Evolutionary conservation across 2,113 vertebrate species (phyloP), one percentile per base, ranked within the genome.

Genomic region (Malaclemys terrapin): DNA sequence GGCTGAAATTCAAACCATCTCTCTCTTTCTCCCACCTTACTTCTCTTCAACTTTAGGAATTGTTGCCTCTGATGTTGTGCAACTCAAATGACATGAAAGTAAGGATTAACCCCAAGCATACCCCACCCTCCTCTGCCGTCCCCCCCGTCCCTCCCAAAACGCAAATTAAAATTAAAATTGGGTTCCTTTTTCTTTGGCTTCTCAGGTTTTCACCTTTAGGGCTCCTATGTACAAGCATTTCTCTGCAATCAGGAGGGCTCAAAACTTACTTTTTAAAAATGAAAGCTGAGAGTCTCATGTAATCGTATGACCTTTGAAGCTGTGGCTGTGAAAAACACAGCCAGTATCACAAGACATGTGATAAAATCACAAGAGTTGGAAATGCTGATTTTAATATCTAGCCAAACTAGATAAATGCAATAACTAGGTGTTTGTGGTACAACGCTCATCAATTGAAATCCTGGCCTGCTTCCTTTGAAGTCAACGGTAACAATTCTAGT

Each of bases 201-300:
- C 42, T 38, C 17, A 42, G n/a, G 69, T 24, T 75, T 10, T 3
- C 9, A 38, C n/a, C 65, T 72, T 38, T 72, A 38, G 2, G 5
- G 19, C 22, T 42, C 38, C 10, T 42, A 42, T 65, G 31, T 35
- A 31, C 59, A 65, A 75, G 20, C 38, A 8, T 75, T 42, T 42
- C 10, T 24, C 20, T 38, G n/a, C 38, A 42, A 25, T 5, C 9
- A 25, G 19, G 72, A 75, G 72, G 13, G 22, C 38, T 42, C 22
- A 19, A 76, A 47, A 76, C 11, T 11, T 27, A 6, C 62, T 85
- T 54, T 82, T 82, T 29, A n/a, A 4, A 16, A 75, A 12, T 19
- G 47, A 56, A 94, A 57, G 59, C 2, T 0, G 1, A 47, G 1
- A n/a, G 80, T 93, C 2, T 16, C n/a, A 0, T 0, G 12, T 35